phyloP scores from a whole-genome alignment of 2,797 vertebrate genomes.

The Champsocephalus gunnari region DNA sequence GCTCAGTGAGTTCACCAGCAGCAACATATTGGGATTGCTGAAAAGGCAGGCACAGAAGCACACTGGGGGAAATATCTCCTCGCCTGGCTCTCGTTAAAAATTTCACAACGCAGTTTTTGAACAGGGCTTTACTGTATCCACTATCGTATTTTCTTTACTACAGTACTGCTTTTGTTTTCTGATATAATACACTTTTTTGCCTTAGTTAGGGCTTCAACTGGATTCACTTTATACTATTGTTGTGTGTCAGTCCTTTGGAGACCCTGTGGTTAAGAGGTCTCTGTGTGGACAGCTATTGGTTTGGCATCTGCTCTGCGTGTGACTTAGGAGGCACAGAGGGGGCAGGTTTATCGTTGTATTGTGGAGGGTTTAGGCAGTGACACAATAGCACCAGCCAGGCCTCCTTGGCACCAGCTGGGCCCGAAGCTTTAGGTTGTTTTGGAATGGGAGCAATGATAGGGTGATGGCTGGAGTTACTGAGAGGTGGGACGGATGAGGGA shows the following conservation, averaged over 20 bases:
- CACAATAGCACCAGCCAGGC: slow-evolving; percentile 70
- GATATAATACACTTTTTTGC: slow-evolving; percentile 31
- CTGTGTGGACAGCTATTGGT: slow-evolving; percentile 52
- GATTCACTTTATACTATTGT: slow-evolving; percentile 15
- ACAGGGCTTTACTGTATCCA: slow-evolving; percentile 54
- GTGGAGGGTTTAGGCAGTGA: slow-evolving; percentile 67
- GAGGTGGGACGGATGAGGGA: slow-evolving; percentile 70
- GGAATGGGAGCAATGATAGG: slow-evolving; percentile 71
- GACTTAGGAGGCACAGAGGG: slow-evolving; percentile 62
- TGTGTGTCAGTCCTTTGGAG: slow-evolving; percentile 23
- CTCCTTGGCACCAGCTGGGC: slow-evolving; percentile 62
- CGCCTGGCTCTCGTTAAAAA: slow-evolving; percentile 71
- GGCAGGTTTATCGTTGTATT: slow-evolving; percentile 66
- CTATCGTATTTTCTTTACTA: slow-evolving; percentile 39
- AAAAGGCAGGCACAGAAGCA: slow-evolving; percentile 79
- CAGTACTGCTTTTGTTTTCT: slow-evolving; percentile 34
- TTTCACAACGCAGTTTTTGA: slow-evolving; percentile 68
- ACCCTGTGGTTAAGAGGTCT: slow-evolving; percentile 49
- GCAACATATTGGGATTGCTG: slow-evolving; percentile 87
- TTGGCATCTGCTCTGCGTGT: slow-evolving; percentile 55
- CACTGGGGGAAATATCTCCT: slow-evolving; percentile 71
- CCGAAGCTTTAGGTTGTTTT: slow-evolving; percentile 61
- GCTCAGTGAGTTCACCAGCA: slow-evolving; percentile 85
- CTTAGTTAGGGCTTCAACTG: slow-evolving; percentile 6
- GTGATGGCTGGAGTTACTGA: slow-evolving; percentile 76